Evolutionary conservation across 2,888 invertebrate species (phyloP), one percentile per base, ranked within the genome.

Genomic region (Autographa gamma): DNA sequence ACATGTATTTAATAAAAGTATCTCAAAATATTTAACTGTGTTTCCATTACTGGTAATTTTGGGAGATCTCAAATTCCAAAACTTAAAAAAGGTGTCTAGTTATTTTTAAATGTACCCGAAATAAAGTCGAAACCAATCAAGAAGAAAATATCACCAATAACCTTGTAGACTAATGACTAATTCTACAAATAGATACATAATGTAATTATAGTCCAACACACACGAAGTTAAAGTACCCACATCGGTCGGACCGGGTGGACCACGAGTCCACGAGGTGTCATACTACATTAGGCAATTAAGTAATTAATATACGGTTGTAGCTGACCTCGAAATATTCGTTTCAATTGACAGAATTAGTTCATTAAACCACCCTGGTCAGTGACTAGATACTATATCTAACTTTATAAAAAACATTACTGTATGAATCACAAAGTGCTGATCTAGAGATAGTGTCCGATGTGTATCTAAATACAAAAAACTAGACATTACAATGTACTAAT

Each of bases 271-370:
- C 59, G 64, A 80, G 67, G 83, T 79, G 75, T 73, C 69, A 78
- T 73, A 66, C 77, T 75, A 76, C 79, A 76, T 81, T 72, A 73
- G 58, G 64, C 76, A 83, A 83, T 79, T 81, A 78, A 73, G 67
- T 74, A 76, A 80, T 85, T 83, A 81, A 79, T 76, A 81, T 83
- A 74, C 85, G 85, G 87, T 86, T 85, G 84, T 81, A 73, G 63
- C 32, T 81, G 83, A 79, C 87, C 85, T 80, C 85, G 78, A 81
- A 81, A 77, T 71, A 84, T 83, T 85, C 80, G 79, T 74, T 81
- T 80, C 79, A 90, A 89, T 89, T 89, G 84, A 78, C 82, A 75
- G 83, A 87, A 88, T 88, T 86, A 84, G 81, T 84, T 84, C 76
- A 84, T 85, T 85, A 72, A 72, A 76, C 76, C 71, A 58, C 58